Percentiles rank a stretch among this genome's conserved stretches.
These are phyloP conservation scores for Zaprionus taronus DNA, from an alignment of 1,140 invertebrate genomes.

Conservation along the genomic window DNA sequence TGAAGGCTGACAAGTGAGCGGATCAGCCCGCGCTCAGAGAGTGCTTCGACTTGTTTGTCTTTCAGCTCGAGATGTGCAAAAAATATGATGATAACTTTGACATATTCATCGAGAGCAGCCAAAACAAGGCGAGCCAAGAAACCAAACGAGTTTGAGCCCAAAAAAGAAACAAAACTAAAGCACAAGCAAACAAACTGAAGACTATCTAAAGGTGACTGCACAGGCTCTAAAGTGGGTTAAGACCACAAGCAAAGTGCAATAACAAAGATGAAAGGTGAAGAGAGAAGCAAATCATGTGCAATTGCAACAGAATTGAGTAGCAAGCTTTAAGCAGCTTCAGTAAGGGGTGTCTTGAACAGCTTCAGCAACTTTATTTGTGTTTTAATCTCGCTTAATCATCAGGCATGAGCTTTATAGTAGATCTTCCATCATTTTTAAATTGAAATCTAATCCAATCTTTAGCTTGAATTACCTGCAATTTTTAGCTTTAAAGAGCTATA, in stretches of 20 bases:
- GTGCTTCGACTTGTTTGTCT: conserved; percentile 41
- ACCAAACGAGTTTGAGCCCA: conserved; percentile 42
- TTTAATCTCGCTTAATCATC: background rate
- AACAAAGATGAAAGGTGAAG: background rate
- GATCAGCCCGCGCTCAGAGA: conserved; percentile 15
- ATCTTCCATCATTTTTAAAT: too few species aligned
- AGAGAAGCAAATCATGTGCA: conserved; percentile 1
- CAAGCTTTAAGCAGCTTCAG: conserved; percentile 17
- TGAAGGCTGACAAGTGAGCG: conserved; percentile 48
- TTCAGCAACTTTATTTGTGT: too few species aligned
- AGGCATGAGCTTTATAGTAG: background rate
- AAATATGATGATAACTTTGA: conserved; percentile 50
- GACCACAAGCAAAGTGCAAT: conserved; percentile 1
- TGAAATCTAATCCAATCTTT: background rate
- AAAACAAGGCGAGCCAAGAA: conserved; percentile 2
- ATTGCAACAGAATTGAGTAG: background rate
- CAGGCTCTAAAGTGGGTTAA: conserved; percentile 43
- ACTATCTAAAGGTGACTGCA: conserved; percentile 27
- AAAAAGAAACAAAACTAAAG: conserved; percentile 15
- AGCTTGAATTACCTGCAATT: background rate
- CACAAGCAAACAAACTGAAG: background rate
- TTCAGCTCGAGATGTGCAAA: conserved; percentile 32
- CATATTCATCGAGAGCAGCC: conserved; percentile 45
- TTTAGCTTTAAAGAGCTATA: too few species aligned
- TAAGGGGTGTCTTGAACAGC: background rate